Evolutionary conservation across 2,888 invertebrate genomes (phyloP).

Genomic region (Masnerella sp.): DNA sequence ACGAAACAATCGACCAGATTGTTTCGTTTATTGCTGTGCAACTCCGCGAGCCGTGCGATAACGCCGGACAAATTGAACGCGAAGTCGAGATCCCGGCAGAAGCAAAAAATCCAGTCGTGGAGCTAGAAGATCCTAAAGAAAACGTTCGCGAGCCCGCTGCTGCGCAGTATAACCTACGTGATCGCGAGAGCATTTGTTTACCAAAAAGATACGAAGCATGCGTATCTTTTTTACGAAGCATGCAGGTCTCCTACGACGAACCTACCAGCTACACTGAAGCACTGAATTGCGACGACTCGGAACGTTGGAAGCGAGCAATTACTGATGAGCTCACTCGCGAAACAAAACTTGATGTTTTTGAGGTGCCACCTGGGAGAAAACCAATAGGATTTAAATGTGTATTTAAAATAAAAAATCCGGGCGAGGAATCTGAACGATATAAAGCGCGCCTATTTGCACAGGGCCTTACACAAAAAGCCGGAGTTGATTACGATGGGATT

Average conservation of each 20-base stretch:
- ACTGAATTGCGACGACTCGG: constrained; percentile 19
- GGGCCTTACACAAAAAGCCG: constrained; percentile 36
- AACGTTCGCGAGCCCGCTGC: no score
- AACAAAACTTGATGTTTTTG: constrained; percentile 42
- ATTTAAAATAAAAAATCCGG: constrained; percentile 24
- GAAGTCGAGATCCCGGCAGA: no score
- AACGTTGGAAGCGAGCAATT: constrained; percentile 40
- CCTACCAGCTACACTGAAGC: constrained; percentile 41
- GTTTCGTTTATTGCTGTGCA: no score
- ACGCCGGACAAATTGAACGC: no score
- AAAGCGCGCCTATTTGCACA: constrained; percentile 50
- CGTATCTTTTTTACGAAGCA: no score
- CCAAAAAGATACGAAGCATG: no score
- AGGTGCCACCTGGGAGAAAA: constrained; percentile 11
- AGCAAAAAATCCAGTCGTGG: no score
- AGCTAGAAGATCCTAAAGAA: no score
- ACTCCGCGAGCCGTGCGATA: no score
- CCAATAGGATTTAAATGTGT: constrained; percentile 37
- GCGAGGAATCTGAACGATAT: constrained; percentile 4
- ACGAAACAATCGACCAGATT: no score
- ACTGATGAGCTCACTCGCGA: constrained; percentile 53
- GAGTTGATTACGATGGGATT: constrained; percentile 28
- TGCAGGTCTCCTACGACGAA: constrained; percentile 11
- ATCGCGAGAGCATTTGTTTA: no score
- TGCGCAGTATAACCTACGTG: no score